Evolutionary conservation across 2,888 invertebrate genomes (phyloP), one percentile per base, ranked within the genome.

Genomic region (Linnaemya vulpina): DNA sequence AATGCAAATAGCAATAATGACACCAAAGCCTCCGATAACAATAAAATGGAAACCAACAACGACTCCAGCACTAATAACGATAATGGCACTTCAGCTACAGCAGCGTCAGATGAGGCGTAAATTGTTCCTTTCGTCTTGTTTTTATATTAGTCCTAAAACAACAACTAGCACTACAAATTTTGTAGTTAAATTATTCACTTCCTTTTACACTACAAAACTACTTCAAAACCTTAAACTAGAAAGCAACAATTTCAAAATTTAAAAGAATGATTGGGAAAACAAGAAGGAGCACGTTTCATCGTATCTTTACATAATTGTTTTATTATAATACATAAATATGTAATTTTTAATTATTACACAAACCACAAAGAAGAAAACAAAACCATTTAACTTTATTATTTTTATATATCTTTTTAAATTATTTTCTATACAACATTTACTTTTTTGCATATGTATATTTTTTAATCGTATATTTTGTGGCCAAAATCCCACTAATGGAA

Each of bases 91-190:
- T 65, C 71, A 55, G 83, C 73, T 51, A 83, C 86, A 62, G 78
- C 81, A 78, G 82, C 86, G 81, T 89, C 90, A 58, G 91, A 91
- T 87, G 91, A 91, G 88, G 91, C 90, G 89, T 90, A 90, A 90
- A 89, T 46, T 67, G 22, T 1, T 35, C 2, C 40, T 67, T 58
- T 20, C 51, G 15, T 46, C n/a, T 38, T 46, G 22, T 51, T 55
- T 51, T 55, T 51, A 30, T 51, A 15, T 67, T 80, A 79, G 55
- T 73, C 46, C 60, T 58, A 43, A 68, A 49, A 43, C 76, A 68
- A 30, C 38, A 30, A 55, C 53, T 70, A 30, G 30, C 30, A 38
- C 79, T 80, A 73, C 79, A 74, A 74, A 46, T 58, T 43, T 74
- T 80, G 67, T 80, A 74, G 74, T 60, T 68, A 63, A 51, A 43